Base-by-base conservation (phyloP, 2,113 vertebrate genomes). In the Perccottus glenii region DNA sequence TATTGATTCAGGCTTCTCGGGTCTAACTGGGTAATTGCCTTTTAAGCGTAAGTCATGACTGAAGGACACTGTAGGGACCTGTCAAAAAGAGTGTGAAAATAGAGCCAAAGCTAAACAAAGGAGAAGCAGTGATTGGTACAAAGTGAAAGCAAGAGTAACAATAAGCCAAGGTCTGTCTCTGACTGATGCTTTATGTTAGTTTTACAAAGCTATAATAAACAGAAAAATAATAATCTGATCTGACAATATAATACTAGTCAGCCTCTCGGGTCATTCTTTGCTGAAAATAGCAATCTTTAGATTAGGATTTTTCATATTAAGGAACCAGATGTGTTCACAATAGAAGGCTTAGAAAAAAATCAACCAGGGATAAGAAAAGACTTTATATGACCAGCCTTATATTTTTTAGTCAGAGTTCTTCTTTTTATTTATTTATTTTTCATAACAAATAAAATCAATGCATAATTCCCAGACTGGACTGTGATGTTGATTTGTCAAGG, bases 1-100 rank as follows among this genome's bases (percentile, higher is more conserved):
- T 75, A 86, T 87, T 73, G 82, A 89, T 86, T 85, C 64, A 27
- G 49, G 63, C 73, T 76, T 51, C 49, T 70, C 60, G 9, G 61
- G 79, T 74, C 75, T 70, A 75, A 88, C 52, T 65, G 64, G 73
- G 67, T 82, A 82, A 89, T 85, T 90, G 77, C 63, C 78, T 84
- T 89, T 90, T 87, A 91, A 79, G 82, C 67, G 62, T 75, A 81
- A 85, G 73, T 90, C 84, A 86, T 80, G 71, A 85, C 60, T 84
- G 75, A 87, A 84, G 82, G 80, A 82, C 78, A 81, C 77, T 59
- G 48, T 60, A 27, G 76, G 63, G 81, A 85, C 71, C 79, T 67
- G 77, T 70, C 81, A 82, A 78, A 70, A 76, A 83, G 57, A 36
- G 44, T 75, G 53, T 19, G 47, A 71, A 43, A 12, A 32, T 32